These are phyloP conservation scores for Pandion haliaetus DNA, from an alignment of 2,113 vertebrate species.

Conservation along the genomic window DNA sequence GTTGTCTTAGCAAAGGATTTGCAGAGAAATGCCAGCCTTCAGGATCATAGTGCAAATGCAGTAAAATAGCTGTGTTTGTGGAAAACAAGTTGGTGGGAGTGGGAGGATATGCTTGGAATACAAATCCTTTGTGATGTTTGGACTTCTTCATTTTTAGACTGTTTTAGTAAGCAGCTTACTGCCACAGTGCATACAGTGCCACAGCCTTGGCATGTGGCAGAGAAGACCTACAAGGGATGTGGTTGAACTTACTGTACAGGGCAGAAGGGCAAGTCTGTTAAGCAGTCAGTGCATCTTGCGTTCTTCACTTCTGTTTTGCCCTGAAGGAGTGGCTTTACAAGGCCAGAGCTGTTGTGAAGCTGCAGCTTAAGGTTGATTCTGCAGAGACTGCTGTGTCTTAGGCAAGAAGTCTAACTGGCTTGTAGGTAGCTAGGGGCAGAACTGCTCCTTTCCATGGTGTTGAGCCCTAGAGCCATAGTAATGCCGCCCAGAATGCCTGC, in stretches of 20 bases:
- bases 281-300: not conserved
- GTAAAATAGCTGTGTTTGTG: not conserved
- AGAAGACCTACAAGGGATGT: not conserved
- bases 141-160: not conserved
- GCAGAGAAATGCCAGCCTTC: not conserved
- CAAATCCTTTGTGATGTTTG: not conserved
- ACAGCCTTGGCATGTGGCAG: not conserved
- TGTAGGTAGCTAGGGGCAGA: not conserved
- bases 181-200: not conserved
- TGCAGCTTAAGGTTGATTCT: not conserved
- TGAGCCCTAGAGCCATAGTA: not conserved
- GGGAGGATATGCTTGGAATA: not conserved
- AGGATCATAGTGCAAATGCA: not conserved
- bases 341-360: not conserved
- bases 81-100: not conserved
- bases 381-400: not conserved
- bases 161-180: not conserved
- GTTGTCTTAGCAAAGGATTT: not conserved
- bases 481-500: not conserved
- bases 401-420: not conserved
- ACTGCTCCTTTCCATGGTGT: not conserved
- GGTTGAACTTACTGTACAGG: not conserved
- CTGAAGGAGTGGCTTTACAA: not conserved
- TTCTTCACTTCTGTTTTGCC: not conserved
- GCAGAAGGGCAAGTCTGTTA: not conserved